Conservation (phyloP, 2,888 invertebrate genomes). For the Cecidostiba fungosa region DNA sequence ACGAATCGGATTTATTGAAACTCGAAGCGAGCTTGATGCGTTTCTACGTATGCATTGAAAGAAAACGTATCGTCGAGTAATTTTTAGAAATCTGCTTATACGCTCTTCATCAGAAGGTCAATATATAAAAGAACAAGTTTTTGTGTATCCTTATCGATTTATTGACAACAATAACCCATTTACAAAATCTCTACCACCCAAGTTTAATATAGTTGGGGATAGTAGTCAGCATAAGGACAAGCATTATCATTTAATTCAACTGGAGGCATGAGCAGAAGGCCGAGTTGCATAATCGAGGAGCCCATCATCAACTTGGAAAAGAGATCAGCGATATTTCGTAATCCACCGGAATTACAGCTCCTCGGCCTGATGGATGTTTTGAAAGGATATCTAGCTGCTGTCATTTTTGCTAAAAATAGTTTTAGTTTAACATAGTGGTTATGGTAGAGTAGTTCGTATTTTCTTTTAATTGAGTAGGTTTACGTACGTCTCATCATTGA, state of each 20-base stretch:
- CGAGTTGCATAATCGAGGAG: slow-evolving; percentile 25
- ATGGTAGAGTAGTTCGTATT: background rate
- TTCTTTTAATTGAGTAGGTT: background rate
- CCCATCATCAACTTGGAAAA: slow-evolving; percentile 11
- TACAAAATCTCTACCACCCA: slow-evolving; percentile 24
- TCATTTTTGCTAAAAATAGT: slow-evolving; percentile 10
- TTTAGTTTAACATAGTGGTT: background rate
- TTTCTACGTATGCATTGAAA: slow-evolving; percentile 1
- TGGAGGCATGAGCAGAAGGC: slow-evolving; percentile 26
- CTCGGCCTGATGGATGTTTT: background rate
- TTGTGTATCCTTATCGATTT: slow-evolving; percentile 19
- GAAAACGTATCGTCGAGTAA: background rate
- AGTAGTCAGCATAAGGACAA: slow-evolving; percentile 5
- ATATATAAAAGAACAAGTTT: background rate
- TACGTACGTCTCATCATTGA: slow-evolving; percentile 1
- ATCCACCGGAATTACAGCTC: background rate
- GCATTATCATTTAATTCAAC: slow-evolving; percentile 33
- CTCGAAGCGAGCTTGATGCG: background rate
- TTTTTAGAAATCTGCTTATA: background rate
- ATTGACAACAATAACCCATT: slow-evolving; percentile 34
- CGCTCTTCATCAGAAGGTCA: background rate
- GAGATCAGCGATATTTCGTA: slow-evolving; percentile 9
- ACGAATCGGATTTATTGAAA: slow-evolving; percentile 20
- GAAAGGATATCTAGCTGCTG: background rate
- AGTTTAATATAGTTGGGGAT: background rate